Percentiles rank a stretch among this genome's conserved stretches.
Evolutionary conservation across 2,113 vertebrate species (phyloP).

Genomic region (Speoplatyrhinus poulsoni): DNA sequence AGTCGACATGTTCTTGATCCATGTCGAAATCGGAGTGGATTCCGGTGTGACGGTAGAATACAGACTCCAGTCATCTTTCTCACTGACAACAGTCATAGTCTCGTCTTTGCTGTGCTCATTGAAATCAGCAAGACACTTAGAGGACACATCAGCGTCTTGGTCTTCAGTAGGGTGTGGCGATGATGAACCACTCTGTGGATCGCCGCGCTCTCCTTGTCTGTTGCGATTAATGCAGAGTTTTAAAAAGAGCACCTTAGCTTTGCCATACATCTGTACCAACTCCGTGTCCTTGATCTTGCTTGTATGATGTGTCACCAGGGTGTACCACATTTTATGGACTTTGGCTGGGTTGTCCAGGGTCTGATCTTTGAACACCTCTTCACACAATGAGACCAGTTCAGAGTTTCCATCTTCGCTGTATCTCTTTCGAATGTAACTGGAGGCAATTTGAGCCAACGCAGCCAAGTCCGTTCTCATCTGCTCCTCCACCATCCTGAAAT

Average conservation of each 20-base stretch:
- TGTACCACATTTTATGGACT: neutral
- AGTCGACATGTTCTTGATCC: slow-evolving; percentile 7
- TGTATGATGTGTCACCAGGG: neutral
- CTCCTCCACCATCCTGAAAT: no score
- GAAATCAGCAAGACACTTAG: neutral
- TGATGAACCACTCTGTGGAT: neutral
- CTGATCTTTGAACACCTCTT: neutral
- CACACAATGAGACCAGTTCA: neutral
- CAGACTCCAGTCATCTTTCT: neutral
- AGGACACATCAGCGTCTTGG: neutral
- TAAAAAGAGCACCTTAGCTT: neutral
- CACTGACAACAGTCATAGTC: neutral
- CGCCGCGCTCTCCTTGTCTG: neutral
- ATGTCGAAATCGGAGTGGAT: neutral
- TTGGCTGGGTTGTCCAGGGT: neutral
- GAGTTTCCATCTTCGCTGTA: neutral
- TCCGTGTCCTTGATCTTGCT: neutral
- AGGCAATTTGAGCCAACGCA: neutral
- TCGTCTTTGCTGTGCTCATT: neutral
- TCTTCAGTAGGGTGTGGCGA: neutral
- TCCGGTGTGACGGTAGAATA: slow-evolving; percentile 2
- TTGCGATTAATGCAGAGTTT: neutral
- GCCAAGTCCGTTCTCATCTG: neutral
- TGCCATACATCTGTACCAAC: neutral
- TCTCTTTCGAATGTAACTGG: neutral